A percentile compares a stretch with the other conserved stretches of the same genome.
These are phyloP conservation scores for Euphydryas editha DNA, from an alignment of 2,888 invertebrate species.

Conservation along the genomic window DNA sequence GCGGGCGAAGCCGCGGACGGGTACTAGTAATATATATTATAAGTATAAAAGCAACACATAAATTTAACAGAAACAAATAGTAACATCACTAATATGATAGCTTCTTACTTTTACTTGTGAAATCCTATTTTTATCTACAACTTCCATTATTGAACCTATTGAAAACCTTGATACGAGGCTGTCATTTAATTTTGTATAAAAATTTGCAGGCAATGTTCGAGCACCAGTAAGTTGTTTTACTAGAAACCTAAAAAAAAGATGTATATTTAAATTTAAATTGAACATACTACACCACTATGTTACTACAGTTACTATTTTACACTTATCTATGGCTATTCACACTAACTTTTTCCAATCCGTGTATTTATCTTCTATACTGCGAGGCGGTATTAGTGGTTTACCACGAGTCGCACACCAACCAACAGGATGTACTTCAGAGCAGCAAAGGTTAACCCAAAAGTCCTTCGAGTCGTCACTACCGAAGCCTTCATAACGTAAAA, in stretches of 20 bases:
- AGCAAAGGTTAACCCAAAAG: constrained; percentile 98
- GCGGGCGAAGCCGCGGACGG: no score
- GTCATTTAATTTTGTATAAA: constrained; percentile 93
- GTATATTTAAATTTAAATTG: not conserved
- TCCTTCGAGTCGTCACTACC: constrained; percentile 94
- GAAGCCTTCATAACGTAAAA: constrained; percentile 95
- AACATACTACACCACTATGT: no score
- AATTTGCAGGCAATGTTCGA: constrained; percentile 96
- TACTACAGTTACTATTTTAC: no score
- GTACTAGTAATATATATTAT: no score
- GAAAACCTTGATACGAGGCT: constrained; percentile 93
- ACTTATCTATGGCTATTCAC: no score
- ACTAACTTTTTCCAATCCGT: constrained; percentile 95
- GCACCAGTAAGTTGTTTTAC: constrained; percentile 96
- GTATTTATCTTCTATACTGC: constrained; percentile 95
- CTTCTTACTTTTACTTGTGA: constrained; percentile 90
- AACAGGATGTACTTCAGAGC: constrained; percentile 97
- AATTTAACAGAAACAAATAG: not conserved
- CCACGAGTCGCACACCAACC: constrained; percentile 99
- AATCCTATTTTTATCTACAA: constrained; percentile 97
- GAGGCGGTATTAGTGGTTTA: constrained; percentile 97
- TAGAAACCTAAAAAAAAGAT: constrained; percentile 84
- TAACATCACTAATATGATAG: not conserved
- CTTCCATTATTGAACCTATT: constrained; percentile 93
- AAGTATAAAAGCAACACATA: no score